Percentiles rank a stretch among this genome's conserved stretches.
Conservation (phyloP, 2,797 vertebrate species). For the Hemibagrus guttatus region DNA sequence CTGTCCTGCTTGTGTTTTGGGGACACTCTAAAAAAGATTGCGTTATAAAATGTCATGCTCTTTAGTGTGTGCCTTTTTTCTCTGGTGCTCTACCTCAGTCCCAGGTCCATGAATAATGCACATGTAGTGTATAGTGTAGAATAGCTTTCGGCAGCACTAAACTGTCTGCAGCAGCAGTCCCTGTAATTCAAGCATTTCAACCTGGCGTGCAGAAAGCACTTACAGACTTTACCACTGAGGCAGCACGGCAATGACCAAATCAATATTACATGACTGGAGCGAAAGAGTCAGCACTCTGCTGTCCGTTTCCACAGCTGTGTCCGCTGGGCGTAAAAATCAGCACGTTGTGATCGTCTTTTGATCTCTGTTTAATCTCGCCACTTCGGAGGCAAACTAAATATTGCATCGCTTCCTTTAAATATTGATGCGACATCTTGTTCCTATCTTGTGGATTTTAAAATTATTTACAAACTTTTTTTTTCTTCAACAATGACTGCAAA, state of each 20-base stretch:
- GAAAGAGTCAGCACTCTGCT: conserved; percentile 25
- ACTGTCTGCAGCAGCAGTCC: conserved; percentile 21
- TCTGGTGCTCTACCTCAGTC: conserved; percentile 18
- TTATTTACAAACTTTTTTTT: neutral
- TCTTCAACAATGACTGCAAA: too few relatives aligned
- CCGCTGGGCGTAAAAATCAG: conserved; percentile 27
- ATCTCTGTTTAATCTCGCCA: conserved; percentile 57
- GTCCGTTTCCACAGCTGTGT: conserved; percentile 25
- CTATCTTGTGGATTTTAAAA: conserved; percentile 15
- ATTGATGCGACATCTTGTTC: conserved; percentile 57
- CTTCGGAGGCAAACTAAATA: conserved; percentile 56
- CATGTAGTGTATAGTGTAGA: neutral
- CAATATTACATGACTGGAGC: conserved; percentile 28
- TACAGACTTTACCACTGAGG: conserved; percentile 1
- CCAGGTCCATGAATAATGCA: conserved; percentile 50
- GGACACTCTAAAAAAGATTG: too few relatives aligned
- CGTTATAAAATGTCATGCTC: neutral
- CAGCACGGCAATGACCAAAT: conserved; percentile 23
- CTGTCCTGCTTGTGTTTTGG: neutral
- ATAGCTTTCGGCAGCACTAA: conserved; percentile 4
- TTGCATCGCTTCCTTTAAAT: conserved; percentile 67
- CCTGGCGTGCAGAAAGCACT: conserved; percentile 2
- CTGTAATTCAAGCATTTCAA: conserved; percentile 6
- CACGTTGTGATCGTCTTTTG: conserved; percentile 41
- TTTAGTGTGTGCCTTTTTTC: neutral